These are phyloP conservation scores for Lophotis ruficrista DNA, from an alignment of 2,113 vertebrate species.

Conservation along the genomic window DNA sequence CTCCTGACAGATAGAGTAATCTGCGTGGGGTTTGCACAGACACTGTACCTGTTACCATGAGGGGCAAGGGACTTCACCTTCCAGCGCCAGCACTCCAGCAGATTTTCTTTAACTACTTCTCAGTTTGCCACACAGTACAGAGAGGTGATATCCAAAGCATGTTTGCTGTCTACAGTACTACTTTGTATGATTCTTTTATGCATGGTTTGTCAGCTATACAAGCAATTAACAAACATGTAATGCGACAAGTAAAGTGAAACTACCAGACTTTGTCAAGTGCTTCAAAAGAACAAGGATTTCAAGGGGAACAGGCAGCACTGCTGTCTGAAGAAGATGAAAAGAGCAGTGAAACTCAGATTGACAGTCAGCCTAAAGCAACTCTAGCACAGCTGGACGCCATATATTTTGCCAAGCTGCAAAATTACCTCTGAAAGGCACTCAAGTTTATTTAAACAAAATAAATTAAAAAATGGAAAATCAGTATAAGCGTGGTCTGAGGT, in stretches of 20 bases:
- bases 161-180: neutral
- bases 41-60: neutral
- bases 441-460: neutral
- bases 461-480: neutral
- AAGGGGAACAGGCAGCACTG: neutral
- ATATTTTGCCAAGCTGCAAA: neutral
- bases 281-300: neutral
- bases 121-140: neutral
- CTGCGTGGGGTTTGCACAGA: neutral
- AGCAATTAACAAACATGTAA: neutral
- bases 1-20: neutral
- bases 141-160: neutral
- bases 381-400: neutral
- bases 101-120: neutral
- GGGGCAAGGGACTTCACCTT: neutral
- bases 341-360: neutral
- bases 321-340: neutral
- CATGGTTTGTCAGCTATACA: neutral
- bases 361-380: neutral
- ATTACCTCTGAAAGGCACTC: neutral
- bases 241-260: neutral
- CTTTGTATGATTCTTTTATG: neutral
- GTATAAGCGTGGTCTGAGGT: neutral
- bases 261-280: neutral
- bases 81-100: neutral